Conservation (phyloP, 2,797 vertebrate genomes). For the Macropus fuliginosus region DNA sequence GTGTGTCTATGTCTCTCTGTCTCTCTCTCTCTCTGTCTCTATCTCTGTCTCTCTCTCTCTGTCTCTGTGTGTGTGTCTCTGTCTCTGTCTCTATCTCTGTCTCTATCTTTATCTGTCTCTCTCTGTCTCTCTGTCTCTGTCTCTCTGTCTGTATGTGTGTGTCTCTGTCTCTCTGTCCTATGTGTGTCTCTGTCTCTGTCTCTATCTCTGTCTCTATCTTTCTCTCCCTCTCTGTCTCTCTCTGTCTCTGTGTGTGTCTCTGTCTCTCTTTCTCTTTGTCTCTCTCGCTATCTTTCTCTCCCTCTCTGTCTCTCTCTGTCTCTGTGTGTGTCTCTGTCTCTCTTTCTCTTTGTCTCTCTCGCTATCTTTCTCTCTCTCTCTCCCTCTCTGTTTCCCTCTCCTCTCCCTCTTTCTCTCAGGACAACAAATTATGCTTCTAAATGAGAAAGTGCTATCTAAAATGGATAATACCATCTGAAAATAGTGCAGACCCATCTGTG, state of each 20-base stretch:
- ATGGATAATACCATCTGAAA: constrained; percentile 84
- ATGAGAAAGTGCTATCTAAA: constrained; percentile 82
- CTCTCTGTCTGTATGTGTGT: constrained; percentile 11
- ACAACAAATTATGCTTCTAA: constrained; percentile 85
- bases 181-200: not conserved
- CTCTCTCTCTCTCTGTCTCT: not conserved
- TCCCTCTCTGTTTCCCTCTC: not conserved
- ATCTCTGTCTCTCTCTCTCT: not conserved
- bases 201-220: not conserved
- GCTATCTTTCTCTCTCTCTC: not conserved
- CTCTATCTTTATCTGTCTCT: constrained; percentile 26
- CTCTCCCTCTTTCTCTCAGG: not conserved
- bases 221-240: not conserved
- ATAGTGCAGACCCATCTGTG: constrained; percentile 78
- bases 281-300: constrained; percentile 25
- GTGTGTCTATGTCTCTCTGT: too few species aligned
- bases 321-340: constrained; percentile 47
- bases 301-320: too few species aligned
- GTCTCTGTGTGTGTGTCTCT: constrained; percentile 23
- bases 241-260: constrained; percentile 26
- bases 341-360: constrained; percentile 15
- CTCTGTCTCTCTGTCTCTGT: constrained; percentile 66
- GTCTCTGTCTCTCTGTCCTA: constrained; percentile 4
- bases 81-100: not conserved
- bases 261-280: constrained; percentile 60